Base-by-base conservation (phyloP, 2,797 vertebrate genomes). In the Gymnopithys bicolor region DNA sequence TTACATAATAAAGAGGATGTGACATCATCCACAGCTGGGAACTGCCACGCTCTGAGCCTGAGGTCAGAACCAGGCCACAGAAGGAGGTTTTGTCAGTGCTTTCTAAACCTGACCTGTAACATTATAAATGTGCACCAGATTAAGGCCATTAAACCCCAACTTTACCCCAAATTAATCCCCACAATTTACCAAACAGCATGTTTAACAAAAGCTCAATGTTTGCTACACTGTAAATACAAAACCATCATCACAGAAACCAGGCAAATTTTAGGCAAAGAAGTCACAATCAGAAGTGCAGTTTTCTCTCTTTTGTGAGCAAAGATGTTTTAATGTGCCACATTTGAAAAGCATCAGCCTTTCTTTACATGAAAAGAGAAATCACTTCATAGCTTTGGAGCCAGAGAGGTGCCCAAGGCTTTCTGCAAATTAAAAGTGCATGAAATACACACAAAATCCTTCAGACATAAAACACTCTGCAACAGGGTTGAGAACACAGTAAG, bases 381-480 rank as follows among this genome's bases (percentile, higher is more conserved):
- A 82, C 60, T 89, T 92, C 46, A 62, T 35, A 45, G 66, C 81
- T 88, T 82, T 45, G 30, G 84, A 94, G 82, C 84, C 63, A 79
- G 77, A 91, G 86, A 95, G 74, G 74, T 79, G 90, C 86, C 88
- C 70, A 7, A 93, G 51, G 37, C 43, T 83, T 80, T 60, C 71
- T 60, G 89, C 85, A 90, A 94, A 84, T 88, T 84, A 93, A 75
- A 95, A 96, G 70, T 93, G 89, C 95, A 91, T 84, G 87, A 77
- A 90, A 79, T 53, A 93, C 80, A 93, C 41, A 80, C 89, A 88
- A 39, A 60, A 51, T 80, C 90, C 93, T 95, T 93, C 95, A 94
- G 45, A 93, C 84, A 83, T 24, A n/a, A 77, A 46, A 27, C 23
- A 79, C 33, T 69, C 17, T 87, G 90, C 76, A 80, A 49, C 9